Base-by-base conservation (phyloP, 1,140 invertebrate species). In the Drosophila malerkotliana region DNA sequence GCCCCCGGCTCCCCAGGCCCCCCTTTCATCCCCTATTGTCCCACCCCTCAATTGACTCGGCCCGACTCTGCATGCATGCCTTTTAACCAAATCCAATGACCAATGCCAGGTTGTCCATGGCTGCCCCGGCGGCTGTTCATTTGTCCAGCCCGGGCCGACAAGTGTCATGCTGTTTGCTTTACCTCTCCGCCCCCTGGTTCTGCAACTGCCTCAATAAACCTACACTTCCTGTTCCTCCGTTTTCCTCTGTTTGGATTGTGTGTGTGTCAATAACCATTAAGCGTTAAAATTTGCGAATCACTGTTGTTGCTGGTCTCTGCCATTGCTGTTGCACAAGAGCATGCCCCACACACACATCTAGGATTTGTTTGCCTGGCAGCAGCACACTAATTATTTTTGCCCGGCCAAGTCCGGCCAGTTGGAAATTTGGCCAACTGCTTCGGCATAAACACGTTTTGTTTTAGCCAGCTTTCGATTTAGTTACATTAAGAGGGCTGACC, bases 191-290 rank as follows among this genome's bases (percentile, higher is more conserved):
- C 15, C 21, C 6, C 24, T 28, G 14, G 10, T 12, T 4, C 32
- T 32, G 9, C 8, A 8, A 51, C 26, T n/a, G 24, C n/a, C 7
- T 30, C 8, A 5, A 37, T 15, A 49, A 18, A 21, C 34, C 15
- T 49, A 5, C 64, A 26, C 4, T 8, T 37, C 8, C 44, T 5
- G 14, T 8, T 44, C 1, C 52, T 10, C 34, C 10, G 32, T 63
- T 15, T 48, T 39, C 12, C 32, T 54, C 32, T 37, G 58, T 44
- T 54, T 34, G 49, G 24, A 72, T 49, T 72, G 55, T 68, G 48
- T 79, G 74, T 78, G 64, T 77, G 67, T 85, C 83, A 87, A 87
- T 87, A 83, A 73, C 79, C 83, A 88, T 87, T 83, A 83, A 83
- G 67, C 75, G 83, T 88, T 87, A 83, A 88, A 87, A 79, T 77